Conservation (phyloP, 2,113 vertebrate species). For the Podarcis raffonei region DNA sequence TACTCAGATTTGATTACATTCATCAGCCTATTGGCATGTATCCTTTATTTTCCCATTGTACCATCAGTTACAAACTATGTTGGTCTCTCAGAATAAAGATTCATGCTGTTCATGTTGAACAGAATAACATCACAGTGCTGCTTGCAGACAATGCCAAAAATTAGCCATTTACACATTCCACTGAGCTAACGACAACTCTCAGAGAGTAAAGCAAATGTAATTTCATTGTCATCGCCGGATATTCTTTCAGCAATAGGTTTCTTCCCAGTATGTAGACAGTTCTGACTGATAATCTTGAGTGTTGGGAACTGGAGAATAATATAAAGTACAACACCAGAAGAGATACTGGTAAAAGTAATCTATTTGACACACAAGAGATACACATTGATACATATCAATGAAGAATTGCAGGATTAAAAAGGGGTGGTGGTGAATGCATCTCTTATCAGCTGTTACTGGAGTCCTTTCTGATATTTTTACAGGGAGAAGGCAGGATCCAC, state of each 20-base stretch:
- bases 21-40: background rate
- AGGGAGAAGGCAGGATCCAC: background rate
- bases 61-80: constrained; percentile 7
- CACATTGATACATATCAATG: background rate
- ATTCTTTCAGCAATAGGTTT: constrained; percentile 4
- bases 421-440: background rate
- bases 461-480: too few relatives aligned
- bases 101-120: background rate
- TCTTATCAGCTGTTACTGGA: background rate
- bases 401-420: background rate
- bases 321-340: background rate
- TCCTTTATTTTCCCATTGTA: constrained; percentile 4
- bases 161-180: constrained; percentile 4
- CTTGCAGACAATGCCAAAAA: constrained; percentile 19
- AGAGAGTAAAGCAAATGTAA: constrained; percentile 2
- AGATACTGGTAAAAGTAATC: background rate
- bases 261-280: background rate
- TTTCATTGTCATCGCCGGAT: background rate
- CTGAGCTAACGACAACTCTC: too few relatives aligned
- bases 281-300: background rate
- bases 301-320: constrained; percentile 3
- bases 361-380: background rate
- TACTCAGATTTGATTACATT: constrained; percentile 16
- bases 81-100: constrained; percentile 35
- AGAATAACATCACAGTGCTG: background rate